Conservation (phyloP, 1,140 invertebrate genomes). For the Pristionchus pacificus region DNA sequence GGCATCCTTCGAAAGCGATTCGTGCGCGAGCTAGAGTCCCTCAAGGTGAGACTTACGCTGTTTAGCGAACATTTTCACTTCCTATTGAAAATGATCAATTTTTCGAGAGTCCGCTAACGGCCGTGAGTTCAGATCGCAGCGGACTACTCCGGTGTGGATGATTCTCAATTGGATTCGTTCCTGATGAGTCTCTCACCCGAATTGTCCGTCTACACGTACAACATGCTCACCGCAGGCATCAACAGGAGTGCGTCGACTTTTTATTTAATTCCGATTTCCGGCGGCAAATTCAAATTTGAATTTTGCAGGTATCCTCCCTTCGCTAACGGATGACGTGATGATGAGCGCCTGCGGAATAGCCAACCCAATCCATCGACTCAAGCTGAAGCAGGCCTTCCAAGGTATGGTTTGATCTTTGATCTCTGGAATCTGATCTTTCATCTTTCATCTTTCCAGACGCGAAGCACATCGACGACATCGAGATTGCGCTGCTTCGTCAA, state of each 20-base stretch:
- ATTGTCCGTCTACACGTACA: constrained; percentile 90
- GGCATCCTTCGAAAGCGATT: constrained; percentile 89
- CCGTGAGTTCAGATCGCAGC: constrained; percentile 65
- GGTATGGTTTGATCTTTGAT: constrained; percentile 60
- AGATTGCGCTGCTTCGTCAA: constrained; percentile 58
- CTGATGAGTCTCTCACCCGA: constrained; percentile 79
- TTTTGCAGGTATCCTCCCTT: constrained; percentile 48
- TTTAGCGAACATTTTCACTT: too few relatives aligned
- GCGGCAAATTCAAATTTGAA: not conserved
- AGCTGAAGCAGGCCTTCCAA: constrained; percentile 82
- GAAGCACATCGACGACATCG: constrained; percentile 57
- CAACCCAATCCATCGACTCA: constrained; percentile 87
- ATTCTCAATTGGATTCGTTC: constrained; percentile 83
- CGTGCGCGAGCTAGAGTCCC: constrained; percentile 82
- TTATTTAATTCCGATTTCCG: too few relatives aligned
- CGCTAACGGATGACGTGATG: constrained; percentile 82
- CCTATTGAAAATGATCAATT: too few relatives aligned
- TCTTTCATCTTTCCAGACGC: constrained; percentile 35
- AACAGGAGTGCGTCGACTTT: constrained; percentile 69
- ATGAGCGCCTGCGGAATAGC: constrained; percentile 79
- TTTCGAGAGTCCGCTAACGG: not conserved
- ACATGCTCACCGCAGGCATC: constrained; percentile 86
- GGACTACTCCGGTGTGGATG: constrained; percentile 90
- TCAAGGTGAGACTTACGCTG: constrained; percentile 73
- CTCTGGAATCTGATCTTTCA: not conserved